Conservation (phyloP, 2,797 vertebrate species). For the Thalassophryne amazonica region DNA sequence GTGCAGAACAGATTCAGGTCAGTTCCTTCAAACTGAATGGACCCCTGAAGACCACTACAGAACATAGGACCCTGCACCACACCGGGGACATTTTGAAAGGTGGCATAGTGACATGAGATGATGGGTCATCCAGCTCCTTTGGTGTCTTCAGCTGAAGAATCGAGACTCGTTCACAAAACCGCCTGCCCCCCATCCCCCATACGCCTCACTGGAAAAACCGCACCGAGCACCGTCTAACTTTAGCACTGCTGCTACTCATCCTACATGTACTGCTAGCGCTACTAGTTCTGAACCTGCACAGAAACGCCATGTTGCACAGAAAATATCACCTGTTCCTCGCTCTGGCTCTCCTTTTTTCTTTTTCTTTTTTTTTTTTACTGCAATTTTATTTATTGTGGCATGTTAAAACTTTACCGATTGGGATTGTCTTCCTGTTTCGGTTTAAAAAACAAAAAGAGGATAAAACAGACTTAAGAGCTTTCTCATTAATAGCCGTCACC, state of each 20-base stretch:
- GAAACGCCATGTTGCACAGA: constrained; percentile 68
- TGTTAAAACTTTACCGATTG: constrained; percentile 71
- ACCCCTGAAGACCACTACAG: too few species aligned
- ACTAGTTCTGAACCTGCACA: constrained; percentile 61
- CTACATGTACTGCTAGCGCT: constrained; percentile 59
- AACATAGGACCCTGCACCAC: background rate
- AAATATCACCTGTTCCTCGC: constrained; percentile 22
- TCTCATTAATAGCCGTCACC: constrained; percentile 65
- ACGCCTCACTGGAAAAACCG: constrained; percentile 28
- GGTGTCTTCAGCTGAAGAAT: background rate
- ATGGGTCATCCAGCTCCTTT: too few species aligned
- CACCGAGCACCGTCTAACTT: constrained; percentile 38
- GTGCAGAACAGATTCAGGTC: too few species aligned
- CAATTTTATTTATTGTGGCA: constrained; percentile 89
- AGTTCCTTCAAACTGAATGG: too few species aligned
- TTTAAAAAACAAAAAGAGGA: constrained; percentile 6
- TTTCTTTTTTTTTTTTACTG: constrained; percentile 29
- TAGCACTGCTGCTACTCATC: constrained; percentile 58
- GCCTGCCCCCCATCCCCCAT: constrained; percentile 5
- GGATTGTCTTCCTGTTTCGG: constrained; percentile 55
- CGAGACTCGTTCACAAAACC: constrained; percentile 6
- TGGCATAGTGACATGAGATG: background rate
- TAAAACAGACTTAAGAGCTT: constrained; percentile 60
- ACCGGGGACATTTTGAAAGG: background rate
- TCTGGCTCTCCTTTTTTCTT: constrained; percentile 5